Conservation (phyloP, 2,888 invertebrate species). For the Andrena hattorfiana region DNA sequence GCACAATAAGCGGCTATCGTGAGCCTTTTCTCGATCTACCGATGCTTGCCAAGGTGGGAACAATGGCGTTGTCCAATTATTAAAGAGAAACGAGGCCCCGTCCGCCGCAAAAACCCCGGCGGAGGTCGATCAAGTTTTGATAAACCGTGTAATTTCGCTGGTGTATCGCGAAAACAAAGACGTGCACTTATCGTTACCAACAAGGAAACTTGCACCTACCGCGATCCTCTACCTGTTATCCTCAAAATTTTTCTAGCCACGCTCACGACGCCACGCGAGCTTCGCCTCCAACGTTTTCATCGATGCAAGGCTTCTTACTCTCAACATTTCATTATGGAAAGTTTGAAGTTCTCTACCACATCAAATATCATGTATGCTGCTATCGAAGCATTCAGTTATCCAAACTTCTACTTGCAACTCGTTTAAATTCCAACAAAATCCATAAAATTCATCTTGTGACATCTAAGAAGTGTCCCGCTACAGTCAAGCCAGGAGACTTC, state of each 20-base stretch:
- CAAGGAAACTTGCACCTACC: conserved; percentile 63
- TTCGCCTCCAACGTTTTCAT: background rate
- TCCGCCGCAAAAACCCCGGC: conserved; percentile 58
- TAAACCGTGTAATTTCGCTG: conserved; percentile 68
- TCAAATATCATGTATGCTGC: no score
- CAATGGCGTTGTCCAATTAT: conserved; percentile 74
- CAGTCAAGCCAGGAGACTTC: no score
- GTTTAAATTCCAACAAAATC: no score
- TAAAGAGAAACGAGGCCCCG: conserved; percentile 70
- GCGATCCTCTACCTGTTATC: conserved; percentile 44
- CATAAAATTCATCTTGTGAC: no score
- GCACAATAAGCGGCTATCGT: conserved; percentile 61
- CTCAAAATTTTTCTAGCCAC: conserved; percentile 35
- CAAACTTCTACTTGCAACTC: no score
- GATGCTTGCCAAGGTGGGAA: conserved; percentile 64
- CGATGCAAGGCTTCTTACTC: background rate
- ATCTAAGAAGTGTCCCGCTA: no score
- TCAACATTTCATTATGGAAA: no score
- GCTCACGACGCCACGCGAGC: conserved; percentile 9
- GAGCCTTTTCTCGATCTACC: conserved; percentile 65
- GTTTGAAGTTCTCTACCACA: no score
- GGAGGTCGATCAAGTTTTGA: conserved; percentile 65
- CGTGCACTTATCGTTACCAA: conserved; percentile 64
- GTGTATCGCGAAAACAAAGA: conserved; percentile 58
- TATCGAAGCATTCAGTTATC: no score